phyloP scores from a whole-genome alignment of 2,888 invertebrate genomes.

The Diarsia brunnea region DNA sequence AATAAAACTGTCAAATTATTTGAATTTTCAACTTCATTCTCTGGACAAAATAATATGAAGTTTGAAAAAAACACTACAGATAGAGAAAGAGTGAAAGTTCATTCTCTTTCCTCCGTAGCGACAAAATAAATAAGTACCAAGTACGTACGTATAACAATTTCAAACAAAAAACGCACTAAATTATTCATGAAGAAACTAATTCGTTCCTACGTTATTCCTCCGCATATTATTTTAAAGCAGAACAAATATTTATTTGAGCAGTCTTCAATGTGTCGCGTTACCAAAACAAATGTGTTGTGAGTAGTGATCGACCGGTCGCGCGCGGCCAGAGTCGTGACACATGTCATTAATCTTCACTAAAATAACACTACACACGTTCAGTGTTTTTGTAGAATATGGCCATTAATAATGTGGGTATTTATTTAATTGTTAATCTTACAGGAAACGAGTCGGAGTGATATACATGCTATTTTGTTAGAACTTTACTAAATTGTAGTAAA shows the following conservation, averaged over 20 bases:
- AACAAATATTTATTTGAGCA: slow-evolving; percentile 18
- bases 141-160: neutral
- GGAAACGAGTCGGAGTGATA: neutral
- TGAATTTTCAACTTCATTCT: neutral
- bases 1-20: neutral
- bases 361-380: slow-evolving; percentile 28
- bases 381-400: slow-evolving; percentile 9
- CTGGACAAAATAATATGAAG: neutral
- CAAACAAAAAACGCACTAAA: neutral
- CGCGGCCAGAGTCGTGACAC: neutral
- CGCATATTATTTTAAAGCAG: slow-evolving; percentile 6
- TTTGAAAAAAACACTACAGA: neutral
- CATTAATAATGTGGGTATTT: slow-evolving; percentile 1
- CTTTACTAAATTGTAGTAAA: neutral
- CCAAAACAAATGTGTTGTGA: neutral
- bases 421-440: slow-evolving; percentile 6
- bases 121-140: neutral
- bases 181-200: neutral
- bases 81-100: no score
- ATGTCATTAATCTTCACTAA: slow-evolving; percentile 43
- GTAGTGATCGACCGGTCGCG: neutral
- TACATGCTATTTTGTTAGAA: neutral
- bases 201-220: no score
- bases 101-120: neutral
- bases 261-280: neutral